Percentiles rank a stretch among this genome's conserved stretches.
Conservation (phyloP, 2,888 invertebrate genomes). For the Schizotus pectinicornis region DNA sequence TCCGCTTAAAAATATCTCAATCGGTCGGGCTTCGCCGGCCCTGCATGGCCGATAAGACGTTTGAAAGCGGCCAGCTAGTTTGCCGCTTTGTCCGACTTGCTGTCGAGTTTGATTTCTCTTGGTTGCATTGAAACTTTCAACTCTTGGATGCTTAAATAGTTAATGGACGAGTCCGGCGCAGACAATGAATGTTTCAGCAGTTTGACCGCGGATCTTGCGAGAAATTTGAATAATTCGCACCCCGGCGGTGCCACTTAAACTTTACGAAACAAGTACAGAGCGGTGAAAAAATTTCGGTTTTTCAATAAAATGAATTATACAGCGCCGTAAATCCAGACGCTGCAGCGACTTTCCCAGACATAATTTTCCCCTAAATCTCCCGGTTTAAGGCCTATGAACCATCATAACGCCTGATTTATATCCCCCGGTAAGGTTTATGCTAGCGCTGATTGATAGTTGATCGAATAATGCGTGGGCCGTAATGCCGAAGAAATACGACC, state of each 20-base stretch:
- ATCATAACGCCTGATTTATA: conserved; percentile 17
- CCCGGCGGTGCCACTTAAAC: too few relatives aligned
- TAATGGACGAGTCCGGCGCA: too few relatives aligned
- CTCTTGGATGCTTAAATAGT: too few relatives aligned
- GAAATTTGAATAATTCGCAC: too few relatives aligned
- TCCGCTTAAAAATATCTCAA: conserved; percentile 37
- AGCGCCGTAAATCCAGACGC: too few relatives aligned
- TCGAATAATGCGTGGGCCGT: conserved; percentile 20
- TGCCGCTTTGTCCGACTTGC: conserved; percentile 22
- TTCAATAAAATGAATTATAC: too few relatives aligned
- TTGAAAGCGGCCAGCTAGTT: conserved; percentile 13
- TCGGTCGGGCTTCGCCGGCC: conserved; percentile 27
- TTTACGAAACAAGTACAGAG: too few relatives aligned
- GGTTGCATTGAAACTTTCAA: conserved; percentile 9
- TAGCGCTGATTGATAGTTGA: conserved; percentile 24
- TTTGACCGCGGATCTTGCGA: too few relatives aligned
- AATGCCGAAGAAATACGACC: conserved; percentile 19
- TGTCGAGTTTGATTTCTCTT: conserved; percentile 16
- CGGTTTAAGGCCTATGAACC: not conserved
- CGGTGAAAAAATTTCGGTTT: too few relatives aligned
- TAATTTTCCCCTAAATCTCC: not conserved
- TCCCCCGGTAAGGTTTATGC: conserved; percentile 7
- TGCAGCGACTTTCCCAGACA: too few relatives aligned
- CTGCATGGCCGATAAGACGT: conserved; percentile 20
- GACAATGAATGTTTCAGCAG: too few relatives aligned